These are phyloP conservation scores for Sminthurinus aureus DNA, from an alignment of 2,888 invertebrate genomes.

Conservation along the genomic window DNA sequence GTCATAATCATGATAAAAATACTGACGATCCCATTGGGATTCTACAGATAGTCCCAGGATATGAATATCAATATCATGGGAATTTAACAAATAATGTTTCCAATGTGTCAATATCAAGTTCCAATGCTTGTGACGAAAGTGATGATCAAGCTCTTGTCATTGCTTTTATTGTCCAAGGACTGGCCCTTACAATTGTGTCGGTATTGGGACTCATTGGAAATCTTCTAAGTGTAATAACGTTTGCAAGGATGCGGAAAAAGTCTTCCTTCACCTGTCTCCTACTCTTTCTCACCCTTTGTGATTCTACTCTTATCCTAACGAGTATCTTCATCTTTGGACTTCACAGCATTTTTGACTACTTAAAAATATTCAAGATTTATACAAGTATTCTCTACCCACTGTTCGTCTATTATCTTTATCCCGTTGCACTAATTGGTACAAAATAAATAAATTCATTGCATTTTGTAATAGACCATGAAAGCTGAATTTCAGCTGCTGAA, in stretches of 20 bases:
- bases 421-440: constrained; percentile 18
- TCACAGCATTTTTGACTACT: constrained; percentile 83
- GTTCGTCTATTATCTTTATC: constrained; percentile 22
- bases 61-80: too few species aligned
- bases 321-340: constrained; percentile 85
- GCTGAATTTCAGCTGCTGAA: not conserved
- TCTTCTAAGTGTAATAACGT: constrained; percentile 83
- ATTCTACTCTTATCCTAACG: constrained; percentile 86
- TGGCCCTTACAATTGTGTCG: constrained; percentile 30
- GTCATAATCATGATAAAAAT: not conserved
- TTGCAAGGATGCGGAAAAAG: constrained; percentile 84
- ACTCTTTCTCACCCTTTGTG: constrained; percentile 90
- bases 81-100: too few species aligned
- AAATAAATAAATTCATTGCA: not conserved
- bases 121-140: not conserved
- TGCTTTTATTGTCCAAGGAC: constrained; percentile 30
- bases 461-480: too few species aligned
- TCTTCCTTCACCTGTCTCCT: constrained; percentile 94
- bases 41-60: too few species aligned
- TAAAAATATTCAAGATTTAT: constrained; percentile 61
- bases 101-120: not conserved
- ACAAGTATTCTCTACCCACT: constrained; percentile 7
- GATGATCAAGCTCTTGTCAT: not conserved
- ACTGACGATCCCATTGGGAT: too few species aligned
- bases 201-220: constrained; percentile 87